A percentile compares a stretch with the other conserved stretches of the same genome.
Conservation (phyloP, 2,113 vertebrate genomes). For the Meleagris gallopavo region DNA sequence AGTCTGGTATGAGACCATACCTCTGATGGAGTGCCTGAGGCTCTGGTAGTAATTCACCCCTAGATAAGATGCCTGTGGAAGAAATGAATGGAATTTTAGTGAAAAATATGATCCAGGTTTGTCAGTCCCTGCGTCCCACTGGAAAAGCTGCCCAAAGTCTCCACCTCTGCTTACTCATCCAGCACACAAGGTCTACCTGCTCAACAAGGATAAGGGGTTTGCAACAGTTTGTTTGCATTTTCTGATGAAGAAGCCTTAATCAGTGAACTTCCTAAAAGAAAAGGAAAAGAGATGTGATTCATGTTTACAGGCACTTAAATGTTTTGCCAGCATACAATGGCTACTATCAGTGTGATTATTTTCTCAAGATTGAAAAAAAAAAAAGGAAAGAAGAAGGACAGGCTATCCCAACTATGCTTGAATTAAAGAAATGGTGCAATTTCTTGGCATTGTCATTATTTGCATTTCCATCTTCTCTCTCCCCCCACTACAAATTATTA, state of each 20-base stretch:
- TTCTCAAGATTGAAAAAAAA: slow-evolving; percentile 19
- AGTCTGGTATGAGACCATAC: not conserved
- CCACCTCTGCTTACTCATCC: not conserved
- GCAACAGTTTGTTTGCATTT: slow-evolving; percentile 12
- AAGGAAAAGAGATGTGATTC: not conserved
- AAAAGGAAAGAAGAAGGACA: not conserved
- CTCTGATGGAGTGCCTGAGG: not conserved
- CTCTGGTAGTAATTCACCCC: not conserved
- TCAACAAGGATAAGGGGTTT: not conserved
- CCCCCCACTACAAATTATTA: slow-evolving; percentile 55
- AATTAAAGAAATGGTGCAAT: slow-evolving; percentile 33
- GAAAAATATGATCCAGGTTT: not conserved
- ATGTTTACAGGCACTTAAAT: slow-evolving; percentile 13
- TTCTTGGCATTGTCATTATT: slow-evolving; percentile 67
- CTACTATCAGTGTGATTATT: not conserved
- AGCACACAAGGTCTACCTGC: not conserved
- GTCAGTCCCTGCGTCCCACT: not conserved
- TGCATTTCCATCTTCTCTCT: slow-evolving; percentile 33
- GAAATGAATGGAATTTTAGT: not conserved
- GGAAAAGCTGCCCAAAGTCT: not conserved
- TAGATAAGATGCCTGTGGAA: not conserved
- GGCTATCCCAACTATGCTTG: not conserved
- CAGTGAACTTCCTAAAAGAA: slow-evolving; percentile 9
- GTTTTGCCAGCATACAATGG: not conserved
- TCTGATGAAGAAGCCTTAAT: slow-evolving; percentile 1